Percentiles rank a stretch among this genome's conserved stretches.
Conservation (phyloP, 2,888 invertebrate genomes). For the Agonopterix alstromeriana region DNA sequence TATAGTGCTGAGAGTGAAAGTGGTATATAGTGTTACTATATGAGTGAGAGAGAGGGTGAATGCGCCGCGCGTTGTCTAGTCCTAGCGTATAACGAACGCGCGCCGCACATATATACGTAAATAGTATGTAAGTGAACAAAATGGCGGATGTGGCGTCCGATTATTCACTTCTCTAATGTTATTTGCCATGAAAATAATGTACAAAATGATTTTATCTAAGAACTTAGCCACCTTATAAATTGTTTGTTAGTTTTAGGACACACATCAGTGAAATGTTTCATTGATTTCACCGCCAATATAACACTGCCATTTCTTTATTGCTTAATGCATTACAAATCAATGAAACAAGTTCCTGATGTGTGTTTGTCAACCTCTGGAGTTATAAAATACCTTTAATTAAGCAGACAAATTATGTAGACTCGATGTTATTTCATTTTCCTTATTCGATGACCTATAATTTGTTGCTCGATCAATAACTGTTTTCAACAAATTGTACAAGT, state of each 20-base stretch:
- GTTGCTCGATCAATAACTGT: too few species aligned
- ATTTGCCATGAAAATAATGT: constrained; percentile 4
- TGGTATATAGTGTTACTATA: constrained; percentile 3
- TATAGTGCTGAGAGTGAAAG: constrained; percentile 7
- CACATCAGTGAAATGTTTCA: constrained; percentile 28
- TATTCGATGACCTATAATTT: too few species aligned
- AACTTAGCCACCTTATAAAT: not conserved
- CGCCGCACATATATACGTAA: constrained; percentile 65
- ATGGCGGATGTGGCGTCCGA: constrained; percentile 27
- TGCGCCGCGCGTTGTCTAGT: constrained; percentile 53
- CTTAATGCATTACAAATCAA: not conserved
- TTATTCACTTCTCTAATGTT: not conserved
- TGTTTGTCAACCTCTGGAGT: not conserved
- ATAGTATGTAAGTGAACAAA: constrained; percentile 28
- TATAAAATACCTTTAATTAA: too few species aligned
- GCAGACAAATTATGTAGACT: too few species aligned
- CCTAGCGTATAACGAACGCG: constrained; percentile 46
- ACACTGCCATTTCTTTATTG: constrained; percentile 16
- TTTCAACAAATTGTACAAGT: not conserved
- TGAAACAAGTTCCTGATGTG: not conserved
- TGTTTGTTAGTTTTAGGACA: constrained; percentile 6
- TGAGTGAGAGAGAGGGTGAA: constrained; percentile 1
- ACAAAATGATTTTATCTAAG: constrained; percentile 6
- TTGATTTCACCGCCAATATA: constrained; percentile 8
- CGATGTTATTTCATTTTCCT: too few species aligned